phyloP scores from a whole-genome alignment of 1,140 invertebrate species.

The Chironomus tepperi region DNA sequence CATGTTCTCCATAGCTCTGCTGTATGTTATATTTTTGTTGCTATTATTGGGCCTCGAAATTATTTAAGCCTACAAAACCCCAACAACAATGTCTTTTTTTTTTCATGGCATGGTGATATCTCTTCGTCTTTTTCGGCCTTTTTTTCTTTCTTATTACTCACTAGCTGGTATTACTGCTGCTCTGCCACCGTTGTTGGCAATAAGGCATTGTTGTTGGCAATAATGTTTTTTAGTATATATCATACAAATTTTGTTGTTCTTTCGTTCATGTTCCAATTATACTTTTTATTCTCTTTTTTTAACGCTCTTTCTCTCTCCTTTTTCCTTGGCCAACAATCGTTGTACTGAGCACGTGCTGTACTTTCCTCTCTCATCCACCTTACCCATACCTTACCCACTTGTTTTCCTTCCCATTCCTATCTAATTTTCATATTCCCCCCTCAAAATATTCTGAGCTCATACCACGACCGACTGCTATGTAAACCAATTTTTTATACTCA shows the following conservation, averaged over 20 bases:
- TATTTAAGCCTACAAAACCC: conserved; percentile 5
- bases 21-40: background rate
- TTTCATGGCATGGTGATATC: background rate
- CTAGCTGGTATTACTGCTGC: background rate
- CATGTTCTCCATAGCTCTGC: background rate
- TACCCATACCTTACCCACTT: background rate
- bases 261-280: conserved; percentile 2
- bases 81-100: background rate
- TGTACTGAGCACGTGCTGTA: background rate
- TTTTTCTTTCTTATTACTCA: background rate
- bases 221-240: background rate
- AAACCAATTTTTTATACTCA: conserved; percentile 5
- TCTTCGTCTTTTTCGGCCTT: background rate
- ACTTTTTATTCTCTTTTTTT: background rate
- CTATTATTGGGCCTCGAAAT: conserved; percentile 6
- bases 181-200: background rate
- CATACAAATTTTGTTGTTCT: background rate
- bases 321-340: background rate
- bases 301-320: background rate
- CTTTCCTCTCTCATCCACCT: background rate
- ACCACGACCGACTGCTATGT: background rate
- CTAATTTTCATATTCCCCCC: background rate
- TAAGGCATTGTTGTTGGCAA: background rate
- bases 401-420: background rate
- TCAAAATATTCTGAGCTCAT: background rate